Base-by-base conservation (phyloP, 2,888 invertebrate genomes). In the Desoria tigrina region DNA sequence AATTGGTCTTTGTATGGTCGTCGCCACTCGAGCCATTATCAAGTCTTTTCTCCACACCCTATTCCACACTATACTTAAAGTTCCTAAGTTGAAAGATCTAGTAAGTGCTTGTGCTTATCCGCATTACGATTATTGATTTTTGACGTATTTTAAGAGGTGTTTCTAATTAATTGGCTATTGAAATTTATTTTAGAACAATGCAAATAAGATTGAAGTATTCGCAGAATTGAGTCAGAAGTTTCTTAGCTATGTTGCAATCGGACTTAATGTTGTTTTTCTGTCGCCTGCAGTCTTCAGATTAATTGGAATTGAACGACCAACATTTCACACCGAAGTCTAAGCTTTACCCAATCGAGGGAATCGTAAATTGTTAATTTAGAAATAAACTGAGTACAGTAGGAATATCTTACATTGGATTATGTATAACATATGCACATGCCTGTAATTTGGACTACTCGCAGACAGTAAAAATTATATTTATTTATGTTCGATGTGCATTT, bases 181-280 rank as follows among this genome's bases (percentile, higher is more conserved):
- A n/a, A n/a, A 9, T 9, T 6, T 26, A 24, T 53, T 53, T 6
- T 26, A 53, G 53, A 53, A 26, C 26, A 53, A 18, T n/a, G 88
- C 86, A 7, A 68, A 73, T 42, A 72, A 68, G 23, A 68, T 65
- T 77, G 70, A 90, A 79, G 85, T 88, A 57, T 83, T 88, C 32
- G 88, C 93, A 0, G 94, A 94, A 78, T 84, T 93, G 73, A 86
- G 89, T 66, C 89, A 89, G 78, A 93, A 92, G 79, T 94, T 90
- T 81, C 83, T 92, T 66, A 88, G 89, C 27, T 94, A 90, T 79
- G 86, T 86, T 4, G 83, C 88, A 78, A 87, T 94, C 51, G 92
- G 94, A 0, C 85, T 93, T 74, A 89, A 88, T 79, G 88, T 88
- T 1, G 84, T 88, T 0, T 91, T 88, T 79, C 80, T 89, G 54